Base-by-base conservation (phyloP, 2,113 vertebrate species). In the Cyanoderma ruficeps region DNA sequence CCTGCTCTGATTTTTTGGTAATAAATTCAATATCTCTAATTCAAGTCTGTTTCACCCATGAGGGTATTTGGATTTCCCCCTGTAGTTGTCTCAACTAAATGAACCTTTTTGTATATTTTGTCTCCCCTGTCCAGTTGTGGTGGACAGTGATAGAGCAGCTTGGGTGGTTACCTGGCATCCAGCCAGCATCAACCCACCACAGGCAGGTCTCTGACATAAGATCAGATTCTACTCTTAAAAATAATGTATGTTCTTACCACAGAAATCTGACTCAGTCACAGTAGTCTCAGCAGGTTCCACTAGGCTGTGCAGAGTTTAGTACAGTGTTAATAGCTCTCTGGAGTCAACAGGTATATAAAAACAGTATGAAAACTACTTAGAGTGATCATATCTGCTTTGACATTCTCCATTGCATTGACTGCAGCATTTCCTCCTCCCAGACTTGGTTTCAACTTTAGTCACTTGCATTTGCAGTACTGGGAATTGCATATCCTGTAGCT, bases 381-480 rank as follows among this genome's bases (percentile, higher is more conserved):
- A 74, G 6, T 63, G 27, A 6, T 75, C 0, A 0, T 46, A 49
- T 25, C 6, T 82, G 10, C 15, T 19, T 55, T 68, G n/a, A 53
- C 22, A 49, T 28, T 9, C 6, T 19, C 9, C 15, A 72, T 11
- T 72, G 16, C 52, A 59, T 30, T 0, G 0, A 15, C 24, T 75
- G 21, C n/a, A 75, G 14, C 10, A 2, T 4, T 87, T 83, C 14
- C 39, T 78, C 82, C 27, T 49, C 1, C 6, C 15, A 59, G 47
- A 5, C 27, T 79, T 71, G 20, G 4, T 59, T 70, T 89, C 42
- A n/a, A 1, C 31, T 86, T 52, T 0, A 56, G 63, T 41, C 7
- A 23, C 64, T 65, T 77, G 47, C 11, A 37, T 55, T 67, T 91
- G 37, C 13, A 68, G 8, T 25, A 39, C 35, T 56, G 42, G 30